Percentiles rank a stretch among this genome's conserved stretches.
These are phyloP conservation scores for Heterodera schachtii DNA, from an alignment of 1,140 invertebrate genomes.

Conservation along the genomic window DNA sequence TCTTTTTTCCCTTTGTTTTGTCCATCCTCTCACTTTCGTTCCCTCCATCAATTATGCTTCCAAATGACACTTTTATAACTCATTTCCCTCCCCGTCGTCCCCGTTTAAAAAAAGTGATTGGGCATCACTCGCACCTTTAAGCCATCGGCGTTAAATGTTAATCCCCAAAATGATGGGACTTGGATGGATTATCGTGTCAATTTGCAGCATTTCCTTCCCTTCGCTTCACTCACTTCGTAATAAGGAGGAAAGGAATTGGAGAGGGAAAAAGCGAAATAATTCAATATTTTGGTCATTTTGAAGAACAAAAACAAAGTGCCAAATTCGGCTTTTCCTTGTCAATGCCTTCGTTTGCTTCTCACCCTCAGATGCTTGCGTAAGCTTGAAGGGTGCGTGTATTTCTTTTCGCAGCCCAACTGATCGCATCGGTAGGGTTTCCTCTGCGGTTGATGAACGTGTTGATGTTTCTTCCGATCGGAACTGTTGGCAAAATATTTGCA, in stretches of 20 bases:
- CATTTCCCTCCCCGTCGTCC: no score
- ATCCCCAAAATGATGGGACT: conserved; percentile 4
- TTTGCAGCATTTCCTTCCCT: neutral
- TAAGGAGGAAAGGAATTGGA: neutral
- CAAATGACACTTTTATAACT: no score
- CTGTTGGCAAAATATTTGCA: conserved; percentile 36
- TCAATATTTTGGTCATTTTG: no score
- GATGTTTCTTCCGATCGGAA: conserved; percentile 40
- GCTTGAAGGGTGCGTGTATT: conserved; percentile 39
- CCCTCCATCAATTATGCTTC: neutral
- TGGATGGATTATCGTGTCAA: neutral
- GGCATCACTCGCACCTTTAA: no score
- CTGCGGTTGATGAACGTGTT: conserved; percentile 35
- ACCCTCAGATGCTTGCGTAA: conserved; percentile 37
- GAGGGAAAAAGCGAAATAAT: neutral
- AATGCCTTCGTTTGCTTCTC: neutral
- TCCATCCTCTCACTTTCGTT: neutral
- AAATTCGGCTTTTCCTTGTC: neutral
- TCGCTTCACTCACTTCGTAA: neutral
- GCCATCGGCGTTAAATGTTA: neutral
- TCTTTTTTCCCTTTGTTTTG: neutral
- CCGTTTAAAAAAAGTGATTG: no score
- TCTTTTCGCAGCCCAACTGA: conserved; percentile 32
- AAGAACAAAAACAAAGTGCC: no score
- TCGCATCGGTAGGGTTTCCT: conserved; percentile 32